phyloP scores from a whole-genome alignment of 2,888 invertebrate genomes.

The Cetonia aurata region DNA sequence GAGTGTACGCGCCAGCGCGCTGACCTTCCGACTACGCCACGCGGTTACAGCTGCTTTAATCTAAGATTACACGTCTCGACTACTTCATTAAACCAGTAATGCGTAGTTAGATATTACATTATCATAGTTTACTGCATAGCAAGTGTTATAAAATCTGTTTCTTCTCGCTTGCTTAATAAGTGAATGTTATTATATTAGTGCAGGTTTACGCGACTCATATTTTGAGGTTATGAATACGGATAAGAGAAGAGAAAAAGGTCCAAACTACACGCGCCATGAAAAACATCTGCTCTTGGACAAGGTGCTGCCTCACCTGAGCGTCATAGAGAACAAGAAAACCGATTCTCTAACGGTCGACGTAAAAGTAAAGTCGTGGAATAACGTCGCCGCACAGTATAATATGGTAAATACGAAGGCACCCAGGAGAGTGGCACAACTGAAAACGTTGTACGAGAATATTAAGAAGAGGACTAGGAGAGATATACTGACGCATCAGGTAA shows the following conservation, averaged over 20 bases:
- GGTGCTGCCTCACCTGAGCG: slow-evolving; percentile 26
- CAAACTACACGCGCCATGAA: slow-evolving; percentile 39
- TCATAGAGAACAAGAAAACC: slow-evolving; percentile 44
- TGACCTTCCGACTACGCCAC: slow-evolving; percentile 18
- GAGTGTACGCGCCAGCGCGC: slow-evolving; percentile 33
- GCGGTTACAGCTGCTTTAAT: slow-evolving; percentile 27
- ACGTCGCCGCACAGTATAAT: slow-evolving; percentile 37
- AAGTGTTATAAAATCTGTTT: neutral
- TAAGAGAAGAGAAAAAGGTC: slow-evolving; percentile 29
- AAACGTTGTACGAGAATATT: slow-evolving; percentile 42
- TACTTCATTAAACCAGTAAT: neutral
- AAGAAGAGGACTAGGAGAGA: slow-evolving; percentile 41
- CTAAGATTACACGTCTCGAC: slow-evolving; percentile 26
- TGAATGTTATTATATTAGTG: neutral
- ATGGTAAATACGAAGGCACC: slow-evolving; percentile 17
- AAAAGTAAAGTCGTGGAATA: slow-evolving; percentile 36
- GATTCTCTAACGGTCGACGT: slow-evolving; percentile 31
- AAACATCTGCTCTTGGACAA: slow-evolving; percentile 42
- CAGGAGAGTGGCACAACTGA: slow-evolving; percentile 38
- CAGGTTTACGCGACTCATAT: slow-evolving; percentile 4
- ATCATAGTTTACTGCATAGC: neutral
- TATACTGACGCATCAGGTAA: slow-evolving; percentile 30
- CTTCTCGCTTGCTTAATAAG: neutral
- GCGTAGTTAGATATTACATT: neutral
- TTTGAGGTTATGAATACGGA: slow-evolving; percentile 18